Percentiles rank a stretch among this genome's conserved stretches.
Evolutionary conservation across 2,888 invertebrate genomes (phyloP).

Genomic region (Acronicta aceris): DNA sequence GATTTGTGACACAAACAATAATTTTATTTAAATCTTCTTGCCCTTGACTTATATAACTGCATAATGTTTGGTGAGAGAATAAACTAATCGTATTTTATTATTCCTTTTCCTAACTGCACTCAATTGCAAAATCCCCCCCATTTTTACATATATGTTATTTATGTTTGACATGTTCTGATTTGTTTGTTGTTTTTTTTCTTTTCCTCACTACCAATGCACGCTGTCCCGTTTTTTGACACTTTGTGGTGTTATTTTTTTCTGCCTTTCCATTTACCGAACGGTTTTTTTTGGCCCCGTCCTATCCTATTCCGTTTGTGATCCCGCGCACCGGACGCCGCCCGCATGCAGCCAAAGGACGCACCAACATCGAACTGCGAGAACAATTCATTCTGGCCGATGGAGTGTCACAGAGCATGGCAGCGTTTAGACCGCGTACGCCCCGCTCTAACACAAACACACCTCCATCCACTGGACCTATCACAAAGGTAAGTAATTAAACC

Average conservation of each 20-base stretch:
- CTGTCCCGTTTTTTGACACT: constrained; percentile 81
- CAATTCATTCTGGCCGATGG: constrained; percentile 99
- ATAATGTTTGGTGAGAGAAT: constrained; percentile 83
- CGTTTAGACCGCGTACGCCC: constrained; percentile 98
- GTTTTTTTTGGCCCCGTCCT: constrained; percentile 78
- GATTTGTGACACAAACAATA: background rate
- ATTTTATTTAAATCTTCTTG: constrained; percentile 65
- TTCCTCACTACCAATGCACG: constrained; percentile 87
- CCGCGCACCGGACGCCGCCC: constrained; percentile 88
- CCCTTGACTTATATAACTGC: constrained; percentile 77
- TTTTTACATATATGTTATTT: constrained; percentile 80
- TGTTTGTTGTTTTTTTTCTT: constrained; percentile 88
- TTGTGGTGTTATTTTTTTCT: constrained; percentile 82
- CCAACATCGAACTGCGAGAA: constrained; percentile 99
- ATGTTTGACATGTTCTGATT: constrained; percentile 87
- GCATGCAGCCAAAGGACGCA: constrained; percentile 99
- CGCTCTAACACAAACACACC: constrained; percentile 93
- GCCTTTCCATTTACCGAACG: constrained; percentile 80
- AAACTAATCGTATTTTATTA: constrained; percentile 85
- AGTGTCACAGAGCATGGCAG: constrained; percentile 99
- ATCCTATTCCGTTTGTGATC: constrained; percentile 74
- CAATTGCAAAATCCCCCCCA: constrained; percentile 71
- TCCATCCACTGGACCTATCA: constrained; percentile 96
- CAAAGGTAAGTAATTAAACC: constrained; percentile 93
- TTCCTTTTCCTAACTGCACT: constrained; percentile 87